Conservation (phyloP, 1,140 invertebrate genomes). For the Plodia interpunctella region DNA sequence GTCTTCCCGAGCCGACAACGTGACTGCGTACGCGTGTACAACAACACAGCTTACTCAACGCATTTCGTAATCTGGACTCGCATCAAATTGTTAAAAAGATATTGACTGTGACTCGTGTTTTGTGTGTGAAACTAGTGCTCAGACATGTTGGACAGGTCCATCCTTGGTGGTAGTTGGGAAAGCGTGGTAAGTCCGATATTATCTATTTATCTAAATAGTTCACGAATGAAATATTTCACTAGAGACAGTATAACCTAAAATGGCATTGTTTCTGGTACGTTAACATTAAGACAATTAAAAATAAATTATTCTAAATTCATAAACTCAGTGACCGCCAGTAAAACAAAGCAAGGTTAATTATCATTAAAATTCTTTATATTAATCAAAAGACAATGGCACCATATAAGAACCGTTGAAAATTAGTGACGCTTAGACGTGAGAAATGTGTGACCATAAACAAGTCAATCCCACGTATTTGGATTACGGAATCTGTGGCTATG, state of each 20-base stretch:
- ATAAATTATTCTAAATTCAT: not conserved
- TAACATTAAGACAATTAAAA: not conserved
- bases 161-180: constrained; percentile 68
- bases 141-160: constrained; percentile 67
- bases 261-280: not conserved
- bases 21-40: constrained; percentile 40
- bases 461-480: constrained; percentile 22
- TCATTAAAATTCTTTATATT: not conserved
- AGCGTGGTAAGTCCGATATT: constrained; percentile 72
- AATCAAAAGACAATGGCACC: constrained; percentile 4
- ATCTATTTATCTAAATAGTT: too few relatives aligned
- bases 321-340: not conserved
- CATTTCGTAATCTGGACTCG: constrained; percentile 36
- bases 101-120: constrained; percentile 25
- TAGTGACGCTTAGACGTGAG: constrained; percentile 9
- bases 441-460: constrained; percentile 15
- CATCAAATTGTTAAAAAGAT: constrained; percentile 9
- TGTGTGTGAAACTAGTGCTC: constrained; percentile 25
- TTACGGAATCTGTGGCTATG: constrained; percentile 32
- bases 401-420: constrained; percentile 9
- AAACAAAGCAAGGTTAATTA: constrained; percentile 6
- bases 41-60: constrained; percentile 27
- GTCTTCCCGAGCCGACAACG: constrained; percentile 45
- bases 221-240: too few relatives aligned
- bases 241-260: too few relatives aligned